Evolutionary conservation across 2,797 vertebrate genomes (phyloP).

Genomic region (Coracias cyanogaster): DNA sequence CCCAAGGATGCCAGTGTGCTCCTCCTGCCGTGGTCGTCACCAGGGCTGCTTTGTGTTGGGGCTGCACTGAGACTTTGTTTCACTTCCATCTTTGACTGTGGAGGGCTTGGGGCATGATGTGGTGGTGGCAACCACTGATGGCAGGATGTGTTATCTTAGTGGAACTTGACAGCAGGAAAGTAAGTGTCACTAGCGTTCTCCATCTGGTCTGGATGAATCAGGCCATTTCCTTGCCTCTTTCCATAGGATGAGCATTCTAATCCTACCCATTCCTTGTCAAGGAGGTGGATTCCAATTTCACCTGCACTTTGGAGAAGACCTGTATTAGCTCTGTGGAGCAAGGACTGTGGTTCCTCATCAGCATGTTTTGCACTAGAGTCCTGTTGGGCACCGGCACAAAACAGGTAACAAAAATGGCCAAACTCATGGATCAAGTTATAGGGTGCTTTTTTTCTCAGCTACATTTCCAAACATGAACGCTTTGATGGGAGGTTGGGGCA

Average conservation of each 20-base stretch:
- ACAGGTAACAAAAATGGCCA: background rate
- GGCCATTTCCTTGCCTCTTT: background rate
- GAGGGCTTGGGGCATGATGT: background rate
- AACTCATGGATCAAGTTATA: background rate
- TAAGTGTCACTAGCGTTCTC: background rate
- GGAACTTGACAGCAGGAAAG: background rate
- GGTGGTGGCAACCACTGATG: background rate
- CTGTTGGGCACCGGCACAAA: background rate
- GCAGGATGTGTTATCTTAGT: background rate
- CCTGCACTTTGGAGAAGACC: background rate
- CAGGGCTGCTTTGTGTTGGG: background rate
- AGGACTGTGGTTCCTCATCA: background rate
- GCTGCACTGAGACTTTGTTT: background rate
- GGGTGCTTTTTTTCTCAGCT: background rate
- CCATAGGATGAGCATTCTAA: background rate
- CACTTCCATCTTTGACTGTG: background rate
- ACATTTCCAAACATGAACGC: background rate
- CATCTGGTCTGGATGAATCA: background rate
- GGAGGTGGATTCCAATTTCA: background rate
- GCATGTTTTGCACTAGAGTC: background rate
- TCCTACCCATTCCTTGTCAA: background rate
- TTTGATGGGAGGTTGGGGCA: background rate
- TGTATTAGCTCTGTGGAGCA: background rate
- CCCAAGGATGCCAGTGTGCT: background rate
- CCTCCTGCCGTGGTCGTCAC: background rate